Base-by-base conservation (phyloP, 2,797 vertebrate genomes). In the Syngnathus acus region DNA sequence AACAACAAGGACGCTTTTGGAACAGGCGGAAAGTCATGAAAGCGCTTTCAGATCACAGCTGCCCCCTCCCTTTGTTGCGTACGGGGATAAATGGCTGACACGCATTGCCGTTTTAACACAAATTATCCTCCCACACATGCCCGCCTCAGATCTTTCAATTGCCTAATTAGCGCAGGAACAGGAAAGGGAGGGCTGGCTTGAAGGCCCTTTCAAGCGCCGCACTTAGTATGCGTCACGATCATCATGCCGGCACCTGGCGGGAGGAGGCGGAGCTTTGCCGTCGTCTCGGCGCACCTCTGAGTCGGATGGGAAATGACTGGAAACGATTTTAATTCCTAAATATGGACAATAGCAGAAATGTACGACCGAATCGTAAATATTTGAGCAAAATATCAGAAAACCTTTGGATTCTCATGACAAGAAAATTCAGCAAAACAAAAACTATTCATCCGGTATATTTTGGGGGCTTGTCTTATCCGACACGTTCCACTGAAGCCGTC, bases 21-120 rank as follows among this genome's bases (percentile, higher is more conserved):
- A 39, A 37, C 23, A 37, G 16, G 63, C 14, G 68, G 77, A 65
- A 64, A 65, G 65, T 62, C 66, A 66, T 76, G 66, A 82, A 77
- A 69, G 72, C 57, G 71, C 78, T 69, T 82, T 83, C 73, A 86
- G 72, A 88, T 78, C 79, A 78, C 84, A 84, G 84, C 81, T 80
- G 80, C 78, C 78, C 77, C 67, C 71, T 45, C 75, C 79, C 83
- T 87, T 88, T 89, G 83, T 82, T 80, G 73, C 84, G 68, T 59
- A 81, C 72, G 75, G 77, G 68, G 71, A 75, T 86, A 86, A 88
- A 88, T 74, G 86, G 84, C 78, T 81, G 79, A 86, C 84, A 84
- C 81, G 40, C 66, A 69, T 82, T 83, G 86, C 76, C 74, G 82
- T 86, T 89, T 89, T 82, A 88, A 87, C 83, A 85, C 77, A 88